phyloP scores from a whole-genome alignment of 2,113 vertebrate species.

The Callorhinus ursinus region DNA sequence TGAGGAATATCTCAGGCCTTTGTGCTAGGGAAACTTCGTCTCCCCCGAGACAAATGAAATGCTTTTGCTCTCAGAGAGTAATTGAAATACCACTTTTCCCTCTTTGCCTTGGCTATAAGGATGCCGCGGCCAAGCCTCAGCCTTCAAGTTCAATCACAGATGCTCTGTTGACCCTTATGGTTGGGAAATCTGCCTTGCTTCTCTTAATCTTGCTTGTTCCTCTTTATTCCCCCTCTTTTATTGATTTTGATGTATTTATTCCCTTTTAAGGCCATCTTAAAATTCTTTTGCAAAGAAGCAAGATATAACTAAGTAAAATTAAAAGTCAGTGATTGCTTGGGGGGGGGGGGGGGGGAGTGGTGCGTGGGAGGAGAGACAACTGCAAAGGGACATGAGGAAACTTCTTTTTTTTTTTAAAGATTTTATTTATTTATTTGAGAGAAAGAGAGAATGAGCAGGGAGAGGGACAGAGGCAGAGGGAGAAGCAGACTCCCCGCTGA shows the following conservation, averaged over 20 bases:
- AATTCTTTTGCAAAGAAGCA: neutral
- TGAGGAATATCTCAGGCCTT: neutral
- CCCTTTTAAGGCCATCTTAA: neutral
- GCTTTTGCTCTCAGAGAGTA: neutral
- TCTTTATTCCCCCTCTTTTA: neutral
- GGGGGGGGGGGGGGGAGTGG: neutral
- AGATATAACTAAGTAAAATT: neutral
- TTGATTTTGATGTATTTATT: conserved; percentile 23
- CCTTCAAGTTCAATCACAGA: neutral
- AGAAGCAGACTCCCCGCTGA: neutral
- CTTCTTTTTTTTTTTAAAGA: neutral
- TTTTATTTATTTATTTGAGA: neutral
- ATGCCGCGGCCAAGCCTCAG: neutral
- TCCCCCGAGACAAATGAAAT: neutral
- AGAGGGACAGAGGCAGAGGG: neutral
- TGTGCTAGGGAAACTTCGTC: neutral
- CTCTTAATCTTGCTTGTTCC: neutral
- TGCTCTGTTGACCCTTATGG: neutral
- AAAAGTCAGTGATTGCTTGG: neutral
- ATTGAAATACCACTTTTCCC: neutral
- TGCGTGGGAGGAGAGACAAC: neutral
- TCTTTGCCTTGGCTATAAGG: neutral
- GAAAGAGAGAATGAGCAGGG: too few relatives aligned
- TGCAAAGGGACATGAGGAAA: neutral
- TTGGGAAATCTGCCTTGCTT: neutral